These are phyloP conservation scores for Malurus splendens DNA, from an alignment of 2,797 vertebrate species.

Conservation along the genomic window DNA sequence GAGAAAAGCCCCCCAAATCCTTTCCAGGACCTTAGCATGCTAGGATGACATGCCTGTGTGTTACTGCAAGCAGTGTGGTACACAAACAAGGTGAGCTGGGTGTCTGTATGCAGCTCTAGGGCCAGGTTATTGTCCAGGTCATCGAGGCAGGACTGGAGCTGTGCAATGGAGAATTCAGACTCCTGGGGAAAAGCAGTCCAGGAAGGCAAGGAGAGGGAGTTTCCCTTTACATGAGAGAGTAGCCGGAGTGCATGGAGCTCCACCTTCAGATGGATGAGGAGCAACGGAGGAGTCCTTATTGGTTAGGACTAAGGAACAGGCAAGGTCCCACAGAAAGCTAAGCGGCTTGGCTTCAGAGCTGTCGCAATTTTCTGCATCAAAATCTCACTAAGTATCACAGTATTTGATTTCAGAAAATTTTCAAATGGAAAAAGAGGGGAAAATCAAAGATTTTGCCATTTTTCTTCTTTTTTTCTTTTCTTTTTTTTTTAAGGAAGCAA, in stretches of 20 bases:
- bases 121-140: background rate
- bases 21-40: background rate
- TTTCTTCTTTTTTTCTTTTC: rapidly evolving
- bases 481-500: background rate
- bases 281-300: rapidly evolving
- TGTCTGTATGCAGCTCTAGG: background rate
- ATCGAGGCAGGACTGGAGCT: rapidly evolving
- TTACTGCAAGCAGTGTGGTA: background rate
- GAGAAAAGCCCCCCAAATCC: background rate
- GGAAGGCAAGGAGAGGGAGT: background rate
- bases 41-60: too few relatives aligned
- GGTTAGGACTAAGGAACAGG: background rate
- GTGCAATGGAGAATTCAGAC: background rate
- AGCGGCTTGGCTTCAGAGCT: background rate
- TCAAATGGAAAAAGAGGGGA: rapidly evolving
- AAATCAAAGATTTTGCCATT: background rate
- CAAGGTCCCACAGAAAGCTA: background rate
- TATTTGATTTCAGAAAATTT: background rate
- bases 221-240: background rate
- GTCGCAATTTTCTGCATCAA: background rate
- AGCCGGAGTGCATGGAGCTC: background rate
- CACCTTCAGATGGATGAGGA: background rate
- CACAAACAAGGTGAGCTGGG: rapidly evolving
- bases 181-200: background rate
- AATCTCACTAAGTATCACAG: background rate